Conservation (phyloP, 2,888 invertebrate genomes). For the Epiblema foenella region DNA sequence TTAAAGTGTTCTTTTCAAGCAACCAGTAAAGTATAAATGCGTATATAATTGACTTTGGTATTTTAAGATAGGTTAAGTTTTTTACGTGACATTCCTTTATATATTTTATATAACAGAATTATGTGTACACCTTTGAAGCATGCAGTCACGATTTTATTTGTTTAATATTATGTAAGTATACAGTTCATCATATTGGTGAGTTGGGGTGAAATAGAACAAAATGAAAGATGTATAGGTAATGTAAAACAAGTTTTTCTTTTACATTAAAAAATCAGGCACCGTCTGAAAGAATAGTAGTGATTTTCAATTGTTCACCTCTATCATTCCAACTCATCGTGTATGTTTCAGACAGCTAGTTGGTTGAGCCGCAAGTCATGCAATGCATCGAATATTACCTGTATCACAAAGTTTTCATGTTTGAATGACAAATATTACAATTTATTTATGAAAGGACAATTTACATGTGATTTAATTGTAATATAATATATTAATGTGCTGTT, state of each 20-base stretch:
- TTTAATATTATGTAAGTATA: conserved; percentile 30
- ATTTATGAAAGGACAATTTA: conserved; percentile 12
- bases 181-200: neutral
- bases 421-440: conserved; percentile 4
- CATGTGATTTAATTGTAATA: conserved; percentile 29
- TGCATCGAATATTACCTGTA: conserved; percentile 34
- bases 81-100: conserved; percentile 40
- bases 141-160: conserved; percentile 20
- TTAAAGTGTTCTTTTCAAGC: conserved; percentile 27
- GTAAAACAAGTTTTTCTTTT: neutral
- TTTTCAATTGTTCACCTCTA: neutral
- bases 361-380: neutral
- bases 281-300: neutral
- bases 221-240: neutral
- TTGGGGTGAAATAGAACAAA: neutral
- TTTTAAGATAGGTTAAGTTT: conserved; percentile 39
- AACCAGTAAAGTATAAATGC: conserved; percentile 7
- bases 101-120: conserved; percentile 22
- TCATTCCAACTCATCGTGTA: neutral
- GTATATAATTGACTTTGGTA: conserved; percentile 30
- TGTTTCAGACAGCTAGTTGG: conserved; percentile 5
- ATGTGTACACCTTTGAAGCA: conserved; percentile 25
- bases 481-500: conserved; percentile 27
- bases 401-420: neutral
- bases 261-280: neutral